Conservation (phyloP, 1,140 invertebrate species). For the Amphibalanus amphitrite region DNA sequence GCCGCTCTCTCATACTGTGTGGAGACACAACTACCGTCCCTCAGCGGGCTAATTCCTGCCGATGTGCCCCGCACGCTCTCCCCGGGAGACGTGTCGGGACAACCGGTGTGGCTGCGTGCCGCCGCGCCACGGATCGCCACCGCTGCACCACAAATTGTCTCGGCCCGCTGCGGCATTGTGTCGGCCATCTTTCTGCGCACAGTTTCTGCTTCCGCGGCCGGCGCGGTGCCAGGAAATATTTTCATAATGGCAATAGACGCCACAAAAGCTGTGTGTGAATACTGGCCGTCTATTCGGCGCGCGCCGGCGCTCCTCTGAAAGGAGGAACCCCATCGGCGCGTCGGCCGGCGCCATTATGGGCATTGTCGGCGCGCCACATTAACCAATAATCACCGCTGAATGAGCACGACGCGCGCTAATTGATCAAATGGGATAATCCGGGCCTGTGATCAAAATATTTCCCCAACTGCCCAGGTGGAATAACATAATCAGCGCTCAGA, state of each 20-base stretch:
- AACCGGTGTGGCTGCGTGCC: background rate
- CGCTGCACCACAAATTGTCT: background rate
- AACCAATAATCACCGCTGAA: background rate
- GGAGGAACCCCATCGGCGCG: background rate
- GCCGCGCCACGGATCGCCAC: no score
- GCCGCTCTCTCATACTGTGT: no score
- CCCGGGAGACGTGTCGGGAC: background rate
- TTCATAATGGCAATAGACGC: background rate
- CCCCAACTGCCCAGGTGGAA: constrained; percentile 1
- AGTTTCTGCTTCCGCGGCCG: background rate
- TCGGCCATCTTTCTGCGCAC: background rate
- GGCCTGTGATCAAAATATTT: constrained; percentile 1
- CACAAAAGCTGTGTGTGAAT: background rate
- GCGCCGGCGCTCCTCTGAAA: background rate
- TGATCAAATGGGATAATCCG: background rate
- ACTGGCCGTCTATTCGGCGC: background rate
- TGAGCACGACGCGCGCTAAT: background rate
- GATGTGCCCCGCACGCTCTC: background rate
- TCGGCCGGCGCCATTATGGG: background rate
- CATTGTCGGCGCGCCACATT: background rate
- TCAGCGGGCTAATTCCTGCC: background rate
- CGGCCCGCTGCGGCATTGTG: background rate
- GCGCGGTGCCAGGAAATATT: background rate
- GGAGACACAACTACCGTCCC: no score
- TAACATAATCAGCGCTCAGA: background rate